These are phyloP conservation scores for Athalia cordata DNA, from an alignment of 2,888 invertebrate genomes.

Conservation along the genomic window DNA sequence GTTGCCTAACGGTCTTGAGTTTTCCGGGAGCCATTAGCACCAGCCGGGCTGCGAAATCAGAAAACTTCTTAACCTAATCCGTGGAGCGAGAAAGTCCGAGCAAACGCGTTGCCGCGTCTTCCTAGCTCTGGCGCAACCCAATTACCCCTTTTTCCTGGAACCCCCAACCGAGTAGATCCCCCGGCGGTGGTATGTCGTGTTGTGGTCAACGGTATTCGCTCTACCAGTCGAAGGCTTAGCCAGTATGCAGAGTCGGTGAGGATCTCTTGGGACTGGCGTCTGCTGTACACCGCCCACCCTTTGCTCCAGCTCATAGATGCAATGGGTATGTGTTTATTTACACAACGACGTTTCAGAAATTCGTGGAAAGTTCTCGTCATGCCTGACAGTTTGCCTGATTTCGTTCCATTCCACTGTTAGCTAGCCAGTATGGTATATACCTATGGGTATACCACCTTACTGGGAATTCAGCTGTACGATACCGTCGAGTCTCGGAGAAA, in stretches of 20 bases:
- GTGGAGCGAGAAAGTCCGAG: slow-evolving; percentile 20
- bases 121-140: slow-evolving; percentile 33
- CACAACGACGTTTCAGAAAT: slow-evolving; percentile 4
- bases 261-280: slow-evolving; percentile 4
- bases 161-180: neutral
- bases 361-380: slow-evolving; percentile 9
- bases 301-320: neutral
- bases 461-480: too few species aligned
- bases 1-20: slow-evolving; percentile 40
- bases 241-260: slow-evolving; percentile 31
- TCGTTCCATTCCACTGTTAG: neutral
- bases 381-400: slow-evolving; percentile 23
- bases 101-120: slow-evolving; percentile 22
- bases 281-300: neutral
- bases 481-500: too few species aligned
- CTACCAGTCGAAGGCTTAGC: slow-evolving; percentile 20
- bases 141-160: slow-evolving; percentile 29
- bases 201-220: slow-evolving; percentile 34
- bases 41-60: slow-evolving; percentile 61
- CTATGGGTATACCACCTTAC: too few species aligned
- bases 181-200: slow-evolving; percentile 18
- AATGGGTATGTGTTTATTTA: too few species aligned
- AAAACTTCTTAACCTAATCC: slow-evolving; percentile 61
- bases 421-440: too few species aligned
- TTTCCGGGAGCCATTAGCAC: slow-evolving; percentile 57